A percentile compares a stretch with the other conserved stretches of the same genome.
These are phyloP conservation scores for Dolichotis patagonum DNA, from an alignment of 2,113 vertebrate species.

Conservation along the genomic window DNA sequence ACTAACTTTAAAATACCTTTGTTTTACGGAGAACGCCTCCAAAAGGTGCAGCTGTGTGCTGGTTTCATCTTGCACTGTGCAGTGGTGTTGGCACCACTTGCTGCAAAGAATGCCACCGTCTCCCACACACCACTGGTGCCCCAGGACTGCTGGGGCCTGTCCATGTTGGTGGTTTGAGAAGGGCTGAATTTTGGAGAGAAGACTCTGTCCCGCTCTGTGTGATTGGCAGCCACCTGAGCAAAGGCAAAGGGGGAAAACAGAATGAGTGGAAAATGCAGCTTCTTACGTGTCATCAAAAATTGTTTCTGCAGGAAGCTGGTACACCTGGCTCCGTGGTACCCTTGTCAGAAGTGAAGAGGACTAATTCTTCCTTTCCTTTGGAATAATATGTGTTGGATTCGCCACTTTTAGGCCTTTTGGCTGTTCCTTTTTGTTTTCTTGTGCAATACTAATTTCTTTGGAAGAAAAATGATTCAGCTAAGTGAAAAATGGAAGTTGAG, in stretches of 20 bases:
- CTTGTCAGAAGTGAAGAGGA: conserved; percentile 10
- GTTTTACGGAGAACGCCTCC: conserved; percentile 82
- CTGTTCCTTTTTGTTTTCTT: neutral
- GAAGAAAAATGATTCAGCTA: conserved; percentile 72
- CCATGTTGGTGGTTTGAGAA: conserved; percentile 85
- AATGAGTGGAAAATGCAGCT: conserved; percentile 80
- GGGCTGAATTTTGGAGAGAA: conserved; percentile 75
- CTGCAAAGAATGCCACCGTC: conserved; percentile 83
- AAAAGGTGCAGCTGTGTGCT: conserved; percentile 88
- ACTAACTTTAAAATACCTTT: conserved; percentile 85
- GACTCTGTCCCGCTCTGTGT: conserved; percentile 60
- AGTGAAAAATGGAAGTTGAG: conserved; percentile 76
- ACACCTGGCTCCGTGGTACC: neutral
- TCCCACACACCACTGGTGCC: conserved; percentile 82
- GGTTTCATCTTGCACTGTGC: conserved; percentile 90
- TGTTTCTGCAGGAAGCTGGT: conserved; percentile 55
- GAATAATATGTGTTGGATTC: neutral
- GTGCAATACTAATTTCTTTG: conserved; percentile 3
- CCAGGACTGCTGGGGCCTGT: conserved; percentile 81
- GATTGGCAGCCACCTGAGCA: conserved; percentile 80
- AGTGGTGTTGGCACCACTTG: conserved; percentile 84
- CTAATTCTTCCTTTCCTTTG: neutral
- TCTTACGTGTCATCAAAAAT: conserved; percentile 73
- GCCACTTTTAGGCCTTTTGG: neutral
- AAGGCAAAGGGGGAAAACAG: conserved; percentile 67